Evolutionary conservation across 2,797 vertebrate genomes (phyloP), one percentile per base, ranked within the genome.

Genomic region (Neopelma chrysocephalum): DNA sequence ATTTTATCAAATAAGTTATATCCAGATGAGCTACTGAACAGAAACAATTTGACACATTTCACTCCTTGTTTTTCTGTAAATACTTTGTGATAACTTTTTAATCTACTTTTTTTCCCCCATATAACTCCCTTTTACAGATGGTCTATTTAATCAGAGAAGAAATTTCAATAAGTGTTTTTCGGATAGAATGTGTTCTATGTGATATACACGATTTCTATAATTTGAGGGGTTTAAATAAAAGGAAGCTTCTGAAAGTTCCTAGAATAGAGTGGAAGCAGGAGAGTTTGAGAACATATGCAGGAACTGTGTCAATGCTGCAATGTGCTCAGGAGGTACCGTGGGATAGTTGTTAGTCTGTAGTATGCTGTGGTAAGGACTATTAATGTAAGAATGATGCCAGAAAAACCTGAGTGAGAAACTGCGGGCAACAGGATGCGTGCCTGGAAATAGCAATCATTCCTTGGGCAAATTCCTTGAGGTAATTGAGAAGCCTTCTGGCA

Each of bases 381-480:
- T 72, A 38, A 66, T 62, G 26, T 47, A 62, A 76, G 54, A 53
- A 57, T 15, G 79, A 79, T 86, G 82, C 61, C 77, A 94, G 82
- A 84, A 89, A 79, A 95, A 73, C 73, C 92, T 53, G 86, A 90
- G 88, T 83, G 89, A 85, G 82, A 95, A 95, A 84, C 77, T 90
- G 86, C 0, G 18, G 92, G 68, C 77, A 89, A 90, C 90, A 96
- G 94, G 93, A 96, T 90, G 81, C 0, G 0, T 72, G 85, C 80
- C 83, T 97, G 95, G 93, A 96, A 96, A 96, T 95, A 92, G 88
- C 95, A 92, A 34, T 92, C 90, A 93, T 95, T 95, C 90, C 83
- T 82, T 53, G n/a, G 86, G 77, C 51, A 92, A 76, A n/a, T n/a
- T n/a, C n/a, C n/a, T n/a, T n/a, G 70, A 72, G 72, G 50, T 83